Evolutionary conservation across 2,888 invertebrate species (phyloP).

Genomic region (Cylindroiulus punctatus): DNA sequence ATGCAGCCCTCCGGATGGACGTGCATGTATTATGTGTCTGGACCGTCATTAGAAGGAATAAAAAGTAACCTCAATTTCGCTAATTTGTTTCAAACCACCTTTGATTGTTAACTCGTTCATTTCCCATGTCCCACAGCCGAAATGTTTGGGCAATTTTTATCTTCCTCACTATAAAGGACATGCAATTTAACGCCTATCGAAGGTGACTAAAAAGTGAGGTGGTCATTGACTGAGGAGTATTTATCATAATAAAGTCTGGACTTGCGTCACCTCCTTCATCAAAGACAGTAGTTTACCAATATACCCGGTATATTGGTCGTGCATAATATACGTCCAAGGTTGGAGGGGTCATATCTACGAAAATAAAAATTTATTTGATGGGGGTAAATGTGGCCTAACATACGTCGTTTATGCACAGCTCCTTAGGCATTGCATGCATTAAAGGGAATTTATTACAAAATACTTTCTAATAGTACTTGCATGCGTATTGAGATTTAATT

Average conservation of each 20-base stretch:
- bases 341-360: too few species aligned
- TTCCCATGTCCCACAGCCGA: neutral
- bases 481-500: too few species aligned
- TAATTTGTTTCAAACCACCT: neutral
- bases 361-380: too few species aligned
- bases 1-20: neutral
- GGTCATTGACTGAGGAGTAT: neutral
- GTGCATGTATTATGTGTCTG: too few species aligned
- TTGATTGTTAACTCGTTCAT: conserved; percentile 6
- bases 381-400: too few species aligned
- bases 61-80: conserved; percentile 46
- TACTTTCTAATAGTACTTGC: too few species aligned
- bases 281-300: neutral
- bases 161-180: neutral
- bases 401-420: too few species aligned
- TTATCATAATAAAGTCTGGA: neutral
- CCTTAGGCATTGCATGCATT: too few species aligned
- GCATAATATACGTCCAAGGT: too few species aligned
- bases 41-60: neutral
- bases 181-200: neutral
- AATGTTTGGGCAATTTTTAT: neutral
- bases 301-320: too few species aligned
- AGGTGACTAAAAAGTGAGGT: neutral
- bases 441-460: too few species aligned
- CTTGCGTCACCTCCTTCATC: neutral